Evolutionary conservation across 2,888 invertebrate genomes (phyloP).

Genomic region (Spodoptera picta): DNA sequence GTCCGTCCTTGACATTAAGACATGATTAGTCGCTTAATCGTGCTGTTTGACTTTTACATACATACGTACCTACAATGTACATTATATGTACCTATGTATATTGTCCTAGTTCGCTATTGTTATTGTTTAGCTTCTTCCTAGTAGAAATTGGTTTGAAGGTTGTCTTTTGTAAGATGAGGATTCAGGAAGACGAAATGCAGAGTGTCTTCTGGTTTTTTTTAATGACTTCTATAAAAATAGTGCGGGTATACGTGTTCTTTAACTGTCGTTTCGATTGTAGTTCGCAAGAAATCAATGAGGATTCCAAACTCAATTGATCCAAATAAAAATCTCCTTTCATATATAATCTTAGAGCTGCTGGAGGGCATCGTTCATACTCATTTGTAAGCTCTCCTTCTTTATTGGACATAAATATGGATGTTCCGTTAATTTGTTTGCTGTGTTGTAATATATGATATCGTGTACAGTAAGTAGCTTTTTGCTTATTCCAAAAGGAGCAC

Average conservation of each 20-base stretch:
- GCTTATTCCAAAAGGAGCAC: no score
- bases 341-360: constrained; percentile 19
- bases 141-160: no score
- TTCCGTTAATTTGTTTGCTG: constrained; percentile 1
- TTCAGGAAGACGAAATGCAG: no score
- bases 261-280: no score
- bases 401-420: constrained; percentile 14
- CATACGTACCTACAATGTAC: no score
- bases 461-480: not conserved
- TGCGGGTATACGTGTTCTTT: no score
- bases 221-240: no score
- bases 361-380: constrained; percentile 30
- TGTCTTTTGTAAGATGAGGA: no score
- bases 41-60: constrained; percentile 6
- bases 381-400: constrained; percentile 26
- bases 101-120: constrained; percentile 9
- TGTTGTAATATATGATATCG: not conserved
- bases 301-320: no score
- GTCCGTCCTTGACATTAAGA: constrained; percentile 49
- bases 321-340: no score
- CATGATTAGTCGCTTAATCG: constrained; percentile 21
- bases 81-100: not conserved
- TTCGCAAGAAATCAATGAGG: no score
- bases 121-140: constrained; percentile 6
- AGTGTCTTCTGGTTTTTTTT: no score